Base-by-base conservation (phyloP, 2,888 invertebrate species). In the Melinaea marsaeus region DNA sequence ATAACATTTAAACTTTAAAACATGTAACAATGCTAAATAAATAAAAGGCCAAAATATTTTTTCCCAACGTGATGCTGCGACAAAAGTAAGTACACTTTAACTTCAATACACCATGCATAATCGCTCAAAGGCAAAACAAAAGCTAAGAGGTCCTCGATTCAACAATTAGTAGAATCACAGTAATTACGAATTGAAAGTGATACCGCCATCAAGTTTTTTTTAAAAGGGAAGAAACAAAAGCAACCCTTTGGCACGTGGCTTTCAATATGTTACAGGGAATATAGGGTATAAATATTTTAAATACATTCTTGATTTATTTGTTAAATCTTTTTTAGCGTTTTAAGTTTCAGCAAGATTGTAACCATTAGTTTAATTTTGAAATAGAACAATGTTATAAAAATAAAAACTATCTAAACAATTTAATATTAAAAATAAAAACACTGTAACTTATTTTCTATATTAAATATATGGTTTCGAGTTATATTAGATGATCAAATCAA, bases 101-200 rank as follows among this genome's bases (percentile, higher is more conserved):
- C 81, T 82, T 85, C 86, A 86, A 85, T 85, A 84, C 77, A 81
- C 79, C 83, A 83, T 84, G 80, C 80, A 81, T 78, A 81, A 85
- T 76, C 79, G 83, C 88, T 87, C 89, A 89, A 89, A 89, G 90
- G 77, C 75, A 73, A 71, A 84, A 84, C 85, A 85, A 87, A 87
- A 86, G 81, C 79, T 72, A 74, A 73, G 77, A 80, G 78, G 73
- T 75, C 78, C 80, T 78, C 75, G 65, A 76, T 74, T 77, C 75
- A 82, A 86, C 87, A 89, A 90, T 90, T 90, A 90, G 84, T 79
- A 73, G 83, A 83, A 88, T 88, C 83, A 85, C 80, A 81, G 85
- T 89, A 88, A 88, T 90, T 87, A 84, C 81, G 79, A 69, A 85
- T 85, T 88, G 88, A 84, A 89, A 89, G 77, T 78, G 88, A 90